Evolutionary conservation across 2,888 invertebrate genomes (phyloP), one percentile per base, ranked within the genome.

Genomic region (Plusia festucae): DNA sequence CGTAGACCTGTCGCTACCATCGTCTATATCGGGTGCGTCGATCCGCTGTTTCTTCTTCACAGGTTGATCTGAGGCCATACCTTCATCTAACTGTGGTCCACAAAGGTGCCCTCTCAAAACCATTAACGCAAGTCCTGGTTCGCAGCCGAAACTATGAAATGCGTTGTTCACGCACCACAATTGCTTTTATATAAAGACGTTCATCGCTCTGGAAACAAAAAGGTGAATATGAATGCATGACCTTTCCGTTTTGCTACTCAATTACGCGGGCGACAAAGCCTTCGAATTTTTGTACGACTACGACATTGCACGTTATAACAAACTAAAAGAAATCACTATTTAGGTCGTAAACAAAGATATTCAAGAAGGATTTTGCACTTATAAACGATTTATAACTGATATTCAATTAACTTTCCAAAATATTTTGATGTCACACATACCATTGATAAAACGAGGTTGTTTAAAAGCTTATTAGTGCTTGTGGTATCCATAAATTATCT

Each of bases 41-140:
- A 97, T 96, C 85, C 97, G 96, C 88, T 97, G 97, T 88, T 98
- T 97, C 95, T 98, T 98, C 89, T 97, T 98, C 82, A 97, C 97
- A 79, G 98, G 98, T 93, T 98, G 98, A 92, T 97, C 97, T 81
- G 96, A 96, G 87, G 96, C 97, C 97, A 97, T 97, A 84, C 93
- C 95, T 92, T 94, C 95, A 92, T 95, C 92, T 89, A 94, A 91
- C 90, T 93, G 92, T 89, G 93, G 92, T 90, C 88, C 87, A 87
- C 95, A 95, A 85, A 94, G 91, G 84, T 95, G 95, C 91, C 95
- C 95, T 90, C 96, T 95, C 93, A 96, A 96, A 96, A 97, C 97
- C 97, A 97, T 97, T 88, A 93, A 94, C 91, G 73, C 84, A 77
- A 66, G 69, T 76, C 75, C 72, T 65, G 67, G 57, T 68, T 65